Evolutionary conservation across 2,888 invertebrate species (phyloP).

Genomic region (Orthosia gothica): DNA sequence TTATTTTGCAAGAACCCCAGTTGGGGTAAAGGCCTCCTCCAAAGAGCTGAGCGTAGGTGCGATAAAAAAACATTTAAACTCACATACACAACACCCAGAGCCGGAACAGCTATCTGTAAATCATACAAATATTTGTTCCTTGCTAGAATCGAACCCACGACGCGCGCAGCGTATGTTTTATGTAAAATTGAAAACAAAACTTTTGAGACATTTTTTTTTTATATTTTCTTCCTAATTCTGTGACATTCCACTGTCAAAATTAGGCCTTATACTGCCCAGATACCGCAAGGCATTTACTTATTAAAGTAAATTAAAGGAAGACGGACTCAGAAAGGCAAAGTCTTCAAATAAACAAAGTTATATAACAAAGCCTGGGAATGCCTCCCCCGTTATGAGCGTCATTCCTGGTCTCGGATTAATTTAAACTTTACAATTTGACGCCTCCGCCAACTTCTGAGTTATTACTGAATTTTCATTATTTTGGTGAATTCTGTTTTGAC

Average conservation of each 20-base stretch:
- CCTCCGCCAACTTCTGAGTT: conserved; percentile 60
- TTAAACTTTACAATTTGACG: conserved; percentile 62
- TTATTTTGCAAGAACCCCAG: too few relatives aligned
- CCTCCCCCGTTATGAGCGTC: conserved; percentile 7
- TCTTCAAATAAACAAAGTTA: conserved; percentile 23
- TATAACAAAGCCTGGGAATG: conserved; percentile 24
- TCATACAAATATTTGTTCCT: too few relatives aligned
- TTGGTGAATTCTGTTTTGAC: conserved; percentile 26
- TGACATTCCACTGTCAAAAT: not conserved
- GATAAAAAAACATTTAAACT: too few relatives aligned
- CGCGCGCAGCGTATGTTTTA: too few relatives aligned
- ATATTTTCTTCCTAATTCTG: too few relatives aligned
- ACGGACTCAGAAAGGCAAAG: not conserved
- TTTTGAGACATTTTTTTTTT: too few relatives aligned
- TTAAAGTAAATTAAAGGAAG: not conserved
- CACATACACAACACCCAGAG: too few relatives aligned
- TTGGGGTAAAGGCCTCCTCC: too few relatives aligned
- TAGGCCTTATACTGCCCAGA: not conserved
- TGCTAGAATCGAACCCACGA: too few relatives aligned
- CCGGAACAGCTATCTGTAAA: too few relatives aligned
- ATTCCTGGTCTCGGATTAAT: conserved; percentile 56
- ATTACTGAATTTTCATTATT: conserved; percentile 50
- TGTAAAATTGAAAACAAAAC: not conserved
- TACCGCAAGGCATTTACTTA: not conserved
- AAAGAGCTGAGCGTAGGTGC: too few relatives aligned